Conservation (phyloP, 2,113 vertebrate genomes). For the Oryzias woworae region DNA sequence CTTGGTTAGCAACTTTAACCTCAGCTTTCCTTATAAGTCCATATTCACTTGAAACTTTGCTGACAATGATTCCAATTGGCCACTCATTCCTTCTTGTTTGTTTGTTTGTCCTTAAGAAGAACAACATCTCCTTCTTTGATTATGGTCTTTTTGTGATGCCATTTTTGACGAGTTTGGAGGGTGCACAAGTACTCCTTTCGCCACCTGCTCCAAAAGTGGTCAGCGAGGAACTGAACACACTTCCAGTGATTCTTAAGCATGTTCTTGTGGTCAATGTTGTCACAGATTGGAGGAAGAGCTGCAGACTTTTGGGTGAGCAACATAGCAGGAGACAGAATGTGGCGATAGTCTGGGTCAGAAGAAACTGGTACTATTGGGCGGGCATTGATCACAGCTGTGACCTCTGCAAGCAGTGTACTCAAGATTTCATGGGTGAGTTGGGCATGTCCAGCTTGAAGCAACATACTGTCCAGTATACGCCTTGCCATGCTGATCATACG, state of each 20-base stretch:
- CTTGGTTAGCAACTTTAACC: not conserved
- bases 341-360: not conserved
- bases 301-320: not conserved
- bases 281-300: not conserved
- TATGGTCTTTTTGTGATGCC: not conserved
- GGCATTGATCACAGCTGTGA: not conserved
- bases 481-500: not conserved
- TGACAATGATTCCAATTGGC: not conserved
- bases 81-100: not conserved
- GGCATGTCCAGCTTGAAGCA: not conserved
- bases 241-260: too few species aligned
- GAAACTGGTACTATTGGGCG: not conserved
- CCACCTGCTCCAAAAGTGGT: too few species aligned
- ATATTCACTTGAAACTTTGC: not conserved
- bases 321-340: not conserved
- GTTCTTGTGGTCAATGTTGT: too few species aligned
- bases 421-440: not conserved
- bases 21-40: not conserved
- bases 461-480: not conserved
- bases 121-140: not conserved
- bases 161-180: not conserved
- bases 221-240: too few species aligned
- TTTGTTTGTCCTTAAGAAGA: not conserved
- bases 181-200: too few species aligned
- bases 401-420: not conserved